Evolutionary conservation across 2,113 vertebrate species (phyloP).

Genomic region (Amblyornis subalaris): DNA sequence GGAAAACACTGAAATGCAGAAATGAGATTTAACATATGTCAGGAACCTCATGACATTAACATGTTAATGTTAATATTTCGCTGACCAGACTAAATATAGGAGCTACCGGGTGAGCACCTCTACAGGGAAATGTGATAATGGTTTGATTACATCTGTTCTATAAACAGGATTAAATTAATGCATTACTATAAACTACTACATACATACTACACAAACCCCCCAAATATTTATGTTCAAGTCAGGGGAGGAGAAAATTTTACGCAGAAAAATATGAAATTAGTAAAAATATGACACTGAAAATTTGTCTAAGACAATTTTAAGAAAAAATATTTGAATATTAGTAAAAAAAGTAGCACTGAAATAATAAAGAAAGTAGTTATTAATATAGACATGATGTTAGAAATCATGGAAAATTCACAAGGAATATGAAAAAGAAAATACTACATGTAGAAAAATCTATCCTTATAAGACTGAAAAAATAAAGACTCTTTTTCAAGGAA

Average conservation of each 20-base stretch:
- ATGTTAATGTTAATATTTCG: background rate
- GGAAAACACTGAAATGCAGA: background rate
- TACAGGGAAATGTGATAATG: background rate
- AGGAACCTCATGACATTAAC: background rate
- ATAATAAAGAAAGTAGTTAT: background rate
- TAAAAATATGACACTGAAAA: background rate
- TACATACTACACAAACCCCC: rapidly evolving
- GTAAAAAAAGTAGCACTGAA: background rate
- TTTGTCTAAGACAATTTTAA: background rate
- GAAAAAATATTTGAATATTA: background rate
- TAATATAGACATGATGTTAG: background rate
- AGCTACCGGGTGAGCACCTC: background rate
- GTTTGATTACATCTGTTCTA: background rate
- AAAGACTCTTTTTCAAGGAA: background rate
- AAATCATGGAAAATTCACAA: background rate
- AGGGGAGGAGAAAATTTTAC: background rate
- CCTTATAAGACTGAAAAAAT: background rate
- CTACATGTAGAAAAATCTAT: background rate
- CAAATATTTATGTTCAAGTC: background rate
- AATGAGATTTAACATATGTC: background rate
- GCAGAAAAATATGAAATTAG: background rate
- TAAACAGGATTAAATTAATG: background rate
- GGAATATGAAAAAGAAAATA: background rate
- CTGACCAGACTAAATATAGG: background rate
- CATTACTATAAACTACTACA: background rate